Evolutionary conservation across 2,113 vertebrate genomes (phyloP).

Genomic region (Lampris megalopsis): DNA sequence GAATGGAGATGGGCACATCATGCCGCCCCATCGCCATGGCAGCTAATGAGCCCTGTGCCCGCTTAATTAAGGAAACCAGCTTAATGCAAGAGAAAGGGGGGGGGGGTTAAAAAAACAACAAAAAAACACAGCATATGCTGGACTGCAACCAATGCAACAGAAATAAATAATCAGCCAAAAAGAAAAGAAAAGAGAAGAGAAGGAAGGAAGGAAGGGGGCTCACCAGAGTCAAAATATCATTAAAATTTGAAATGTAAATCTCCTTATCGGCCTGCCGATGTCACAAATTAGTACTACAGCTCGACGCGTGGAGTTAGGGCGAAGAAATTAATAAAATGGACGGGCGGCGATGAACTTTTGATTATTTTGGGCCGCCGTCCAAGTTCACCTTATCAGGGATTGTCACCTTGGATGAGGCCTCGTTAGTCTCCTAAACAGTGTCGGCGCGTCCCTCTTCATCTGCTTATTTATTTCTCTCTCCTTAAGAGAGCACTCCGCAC

Average conservation of each 20-base stretch:
- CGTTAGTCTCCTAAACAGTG: slow-evolving; percentile 80
- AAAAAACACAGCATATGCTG: slow-evolving; percentile 73
- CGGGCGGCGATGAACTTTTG: slow-evolving; percentile 84
- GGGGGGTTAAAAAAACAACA: slow-evolving; percentile 15
- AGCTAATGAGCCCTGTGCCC: slow-evolving; percentile 80
- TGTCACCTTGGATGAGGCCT: slow-evolving; percentile 84
- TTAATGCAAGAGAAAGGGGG: slow-evolving; percentile 72
- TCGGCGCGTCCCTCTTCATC: slow-evolving; percentile 76
- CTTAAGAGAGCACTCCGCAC: slow-evolving; percentile 71
- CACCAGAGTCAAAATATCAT: slow-evolving; percentile 82
- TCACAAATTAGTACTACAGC: slow-evolving; percentile 78
- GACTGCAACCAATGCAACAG: slow-evolving; percentile 79
- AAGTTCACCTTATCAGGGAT: slow-evolving; percentile 84
- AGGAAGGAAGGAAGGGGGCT: slow-evolving; percentile 60
- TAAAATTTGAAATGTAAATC: slow-evolving; percentile 86
- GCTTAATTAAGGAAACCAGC: slow-evolving; percentile 80
- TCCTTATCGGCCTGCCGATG: slow-evolving; percentile 81
- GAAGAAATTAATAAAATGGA: slow-evolving; percentile 86
- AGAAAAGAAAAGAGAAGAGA: slow-evolving; percentile 44
- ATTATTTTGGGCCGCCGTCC: slow-evolving; percentile 84
- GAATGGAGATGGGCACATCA: slow-evolving; percentile 78
- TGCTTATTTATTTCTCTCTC: slow-evolving; percentile 73
- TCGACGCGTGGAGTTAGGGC: slow-evolving; percentile 79
- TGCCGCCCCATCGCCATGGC: slow-evolving; percentile 74
- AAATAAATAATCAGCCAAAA: slow-evolving; percentile 79